Percentiles rank a stretch among this genome's conserved stretches.
Evolutionary conservation across 2,113 vertebrate genomes (phyloP).

Genomic region (Ardeotis arabs): DNA sequence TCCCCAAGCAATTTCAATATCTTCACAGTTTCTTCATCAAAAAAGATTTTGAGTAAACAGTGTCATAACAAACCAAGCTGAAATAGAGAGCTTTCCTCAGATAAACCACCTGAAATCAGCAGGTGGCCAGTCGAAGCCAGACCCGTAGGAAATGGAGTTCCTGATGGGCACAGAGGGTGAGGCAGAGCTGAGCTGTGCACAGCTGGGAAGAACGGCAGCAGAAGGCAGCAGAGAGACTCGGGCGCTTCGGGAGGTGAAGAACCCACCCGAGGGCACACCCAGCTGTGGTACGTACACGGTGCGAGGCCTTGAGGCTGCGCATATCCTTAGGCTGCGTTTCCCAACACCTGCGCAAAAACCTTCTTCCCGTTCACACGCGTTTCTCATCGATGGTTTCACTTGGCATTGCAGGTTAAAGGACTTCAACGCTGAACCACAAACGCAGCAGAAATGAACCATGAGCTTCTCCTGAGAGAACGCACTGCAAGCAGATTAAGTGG

Average conservation of each 20-base stretch:
- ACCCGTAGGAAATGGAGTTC: neutral
- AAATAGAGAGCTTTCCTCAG: neutral
- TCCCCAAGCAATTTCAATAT: neutral
- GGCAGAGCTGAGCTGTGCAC: neutral
- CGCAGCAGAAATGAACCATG: neutral
- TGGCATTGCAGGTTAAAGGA: neutral
- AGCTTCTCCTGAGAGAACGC: neutral
- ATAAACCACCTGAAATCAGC: neutral
- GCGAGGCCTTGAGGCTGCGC: fast-evolving
- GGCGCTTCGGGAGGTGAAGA: neutral
- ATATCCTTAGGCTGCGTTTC: neutral
- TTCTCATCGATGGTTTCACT: neutral
- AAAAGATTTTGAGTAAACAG: neutral
- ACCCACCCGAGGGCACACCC: neutral
- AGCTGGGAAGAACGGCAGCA: too few relatives aligned
- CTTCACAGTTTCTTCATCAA: neutral
- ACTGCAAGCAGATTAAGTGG: fast-evolving
- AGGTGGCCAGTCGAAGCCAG: neutral
- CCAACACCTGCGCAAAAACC: neutral
- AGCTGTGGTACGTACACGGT: fast-evolving
- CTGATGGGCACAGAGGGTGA: neutral
- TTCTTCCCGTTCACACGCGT: neutral
- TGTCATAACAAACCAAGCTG: neutral
- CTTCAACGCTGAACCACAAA: neutral
- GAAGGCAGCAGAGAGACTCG: neutral